These are phyloP conservation scores for Corythaeola cristata DNA, from an alignment of 2,113 vertebrate species.

Conservation along the genomic window DNA sequence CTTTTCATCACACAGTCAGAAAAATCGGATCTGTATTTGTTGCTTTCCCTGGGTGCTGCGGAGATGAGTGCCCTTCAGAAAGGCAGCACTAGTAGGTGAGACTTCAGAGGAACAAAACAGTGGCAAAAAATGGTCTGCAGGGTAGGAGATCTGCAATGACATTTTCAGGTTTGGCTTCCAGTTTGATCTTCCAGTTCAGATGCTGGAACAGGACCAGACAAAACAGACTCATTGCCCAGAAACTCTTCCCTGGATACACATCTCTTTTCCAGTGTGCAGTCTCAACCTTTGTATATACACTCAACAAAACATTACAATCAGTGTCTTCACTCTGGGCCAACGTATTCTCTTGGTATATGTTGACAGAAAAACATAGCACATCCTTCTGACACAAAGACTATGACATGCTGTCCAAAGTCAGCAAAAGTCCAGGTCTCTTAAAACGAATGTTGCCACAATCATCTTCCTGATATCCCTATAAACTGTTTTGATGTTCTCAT, in stretches of 20 bases:
- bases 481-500: neutral
- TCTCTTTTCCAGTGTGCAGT: accelerated
- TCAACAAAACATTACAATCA: neutral
- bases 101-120: neutral
- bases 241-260: neutral
- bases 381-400: neutral
- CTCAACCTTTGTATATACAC: neutral
- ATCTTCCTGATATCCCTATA: neutral
- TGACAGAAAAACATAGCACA: neutral
- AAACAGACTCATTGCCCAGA: neutral
- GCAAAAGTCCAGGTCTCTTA: neutral
- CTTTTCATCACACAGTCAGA: neutral
- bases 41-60: neutral
- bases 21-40: neutral
- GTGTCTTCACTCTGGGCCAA: neutral
- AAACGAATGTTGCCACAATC: neutral
- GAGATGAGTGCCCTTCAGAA: neutral
- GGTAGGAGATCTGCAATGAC: neutral
- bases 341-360: neutral
- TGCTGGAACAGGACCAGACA: neutral
- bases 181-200: neutral
- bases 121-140: neutral
- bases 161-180: neutral
- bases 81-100: neutral
- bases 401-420: neutral